Evolutionary conservation across 2,888 invertebrate genomes (phyloP).

Genomic region (Drosophila conformis): DNA sequence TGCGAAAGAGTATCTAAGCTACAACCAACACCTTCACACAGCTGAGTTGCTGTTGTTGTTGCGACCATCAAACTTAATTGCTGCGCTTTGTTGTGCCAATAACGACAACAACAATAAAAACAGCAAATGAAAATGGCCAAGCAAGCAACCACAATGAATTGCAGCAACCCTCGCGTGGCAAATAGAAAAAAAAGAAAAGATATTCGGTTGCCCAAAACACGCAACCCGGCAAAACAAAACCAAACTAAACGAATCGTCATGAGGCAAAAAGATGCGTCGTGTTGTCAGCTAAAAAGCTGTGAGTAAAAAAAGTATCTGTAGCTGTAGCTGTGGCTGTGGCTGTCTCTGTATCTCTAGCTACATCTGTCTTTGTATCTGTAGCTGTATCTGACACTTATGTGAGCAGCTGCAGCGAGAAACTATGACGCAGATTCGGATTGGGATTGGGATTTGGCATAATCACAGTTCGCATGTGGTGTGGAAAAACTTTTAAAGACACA

Average conservation of each 20-base stretch:
- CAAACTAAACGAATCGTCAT: conserved; percentile 24
- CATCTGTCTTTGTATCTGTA: conserved; percentile 22
- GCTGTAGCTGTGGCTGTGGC: background rate
- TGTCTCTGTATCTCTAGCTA: conserved; percentile 11
- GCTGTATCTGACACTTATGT: conserved; percentile 28
- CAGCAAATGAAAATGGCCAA: conserved; percentile 6
- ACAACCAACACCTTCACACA: conserved; percentile 37
- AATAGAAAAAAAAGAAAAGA: conserved; percentile 1
- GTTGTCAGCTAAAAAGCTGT: conserved; percentile 38
- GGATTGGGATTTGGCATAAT: conserved; percentile 21
- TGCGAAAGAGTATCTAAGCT: conserved; percentile 16
- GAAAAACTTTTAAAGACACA: background rate
- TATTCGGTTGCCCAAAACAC: conserved; percentile 54
- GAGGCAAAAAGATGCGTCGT: conserved; percentile 32
- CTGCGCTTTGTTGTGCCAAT: conserved; percentile 73
- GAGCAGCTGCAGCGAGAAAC: conserved; percentile 54
- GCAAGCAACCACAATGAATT: conserved; percentile 56
- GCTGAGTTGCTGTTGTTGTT: conserved; percentile 24
- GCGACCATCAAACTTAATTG: conserved; percentile 70
- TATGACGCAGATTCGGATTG: conserved; percentile 22
- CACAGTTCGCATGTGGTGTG: conserved; percentile 25
- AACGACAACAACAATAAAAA: conserved; percentile 46
- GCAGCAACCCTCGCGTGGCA: conserved; percentile 66
- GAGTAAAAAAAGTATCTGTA: conserved; percentile 5
- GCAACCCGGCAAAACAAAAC: conserved; percentile 46